A percentile compares a stretch with the other conserved stretches of the same genome.
Evolutionary conservation across 2,797 vertebrate species (phyloP).

Genomic region (Euphonia xanthogaster): DNA sequence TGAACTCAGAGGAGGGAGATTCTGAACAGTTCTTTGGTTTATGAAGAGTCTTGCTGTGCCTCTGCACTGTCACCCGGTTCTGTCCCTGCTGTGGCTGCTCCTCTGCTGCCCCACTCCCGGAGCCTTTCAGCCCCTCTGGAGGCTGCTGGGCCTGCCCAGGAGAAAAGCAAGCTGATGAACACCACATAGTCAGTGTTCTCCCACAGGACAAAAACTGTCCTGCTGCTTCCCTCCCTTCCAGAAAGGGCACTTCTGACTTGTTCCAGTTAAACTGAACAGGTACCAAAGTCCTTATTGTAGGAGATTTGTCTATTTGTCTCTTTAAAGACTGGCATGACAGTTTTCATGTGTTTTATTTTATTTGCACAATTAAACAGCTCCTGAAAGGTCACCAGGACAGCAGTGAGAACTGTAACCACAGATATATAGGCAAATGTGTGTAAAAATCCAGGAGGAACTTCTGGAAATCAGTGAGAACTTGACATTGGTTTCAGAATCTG

Average conservation of each 20-base stretch:
- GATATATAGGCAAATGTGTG: neutral
- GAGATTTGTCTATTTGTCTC: neutral
- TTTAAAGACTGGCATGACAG: neutral
- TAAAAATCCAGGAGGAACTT: neutral
- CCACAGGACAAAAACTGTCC: neutral
- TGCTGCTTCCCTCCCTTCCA: neutral
- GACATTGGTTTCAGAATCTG: neutral
- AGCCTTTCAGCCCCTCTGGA: neutral
- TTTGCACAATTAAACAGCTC: neutral
- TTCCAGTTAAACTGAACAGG: neutral
- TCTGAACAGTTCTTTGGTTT: neutral
- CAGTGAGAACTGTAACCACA: neutral
- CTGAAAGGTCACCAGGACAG: neutral
- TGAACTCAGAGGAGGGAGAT: neutral
- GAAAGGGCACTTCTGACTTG: neutral
- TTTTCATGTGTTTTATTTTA: neutral
- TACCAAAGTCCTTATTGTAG: neutral
- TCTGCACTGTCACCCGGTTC: neutral
- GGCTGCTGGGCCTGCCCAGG: neutral
- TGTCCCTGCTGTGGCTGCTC: neutral
- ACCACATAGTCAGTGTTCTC: neutral
- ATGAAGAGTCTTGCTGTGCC: neutral
- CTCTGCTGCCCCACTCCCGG: accelerated
- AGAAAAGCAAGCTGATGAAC: neutral
- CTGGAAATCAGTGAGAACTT: neutral